Evolutionary conservation across 2,888 invertebrate species (phyloP).

Genomic region (Limnephilus lunatus): DNA sequence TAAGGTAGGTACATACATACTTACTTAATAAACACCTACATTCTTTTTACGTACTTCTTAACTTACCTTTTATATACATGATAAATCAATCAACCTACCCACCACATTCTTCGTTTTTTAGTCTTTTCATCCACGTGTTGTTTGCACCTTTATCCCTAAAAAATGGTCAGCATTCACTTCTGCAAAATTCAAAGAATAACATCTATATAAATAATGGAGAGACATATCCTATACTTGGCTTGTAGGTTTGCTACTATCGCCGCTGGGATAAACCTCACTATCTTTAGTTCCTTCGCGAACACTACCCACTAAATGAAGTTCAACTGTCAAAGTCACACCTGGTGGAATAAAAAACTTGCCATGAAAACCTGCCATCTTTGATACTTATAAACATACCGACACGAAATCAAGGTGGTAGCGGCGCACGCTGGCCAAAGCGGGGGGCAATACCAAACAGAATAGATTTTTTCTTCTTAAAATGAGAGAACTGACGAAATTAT

Average conservation of each 20-base stretch:
- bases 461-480: neutral
- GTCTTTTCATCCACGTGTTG: neutral
- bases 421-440: neutral
- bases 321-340: slow-evolving; percentile 2
- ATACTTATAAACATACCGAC: neutral
- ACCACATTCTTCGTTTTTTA: neutral
- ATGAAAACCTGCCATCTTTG: neutral
- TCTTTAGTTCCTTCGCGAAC: neutral
- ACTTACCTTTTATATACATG: neutral
- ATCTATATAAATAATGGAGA: neutral
- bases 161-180: neutral
- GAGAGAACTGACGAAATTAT: neutral
- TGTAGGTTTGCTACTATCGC: neutral
- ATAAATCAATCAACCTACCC: neutral
- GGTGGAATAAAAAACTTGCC: neutral
- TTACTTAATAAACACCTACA: too few species aligned
- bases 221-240: neutral
- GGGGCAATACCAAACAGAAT: neutral
- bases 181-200: neutral
- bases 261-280: neutral
- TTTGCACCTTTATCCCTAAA: neutral
- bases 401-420: neutral
- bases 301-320: neutral
- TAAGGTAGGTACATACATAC: too few species aligned
- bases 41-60: too few species aligned